These are phyloP conservation scores for Scolopax rusticola DNA, from an alignment of 2,797 vertebrate species.

Conservation along the genomic window DNA sequence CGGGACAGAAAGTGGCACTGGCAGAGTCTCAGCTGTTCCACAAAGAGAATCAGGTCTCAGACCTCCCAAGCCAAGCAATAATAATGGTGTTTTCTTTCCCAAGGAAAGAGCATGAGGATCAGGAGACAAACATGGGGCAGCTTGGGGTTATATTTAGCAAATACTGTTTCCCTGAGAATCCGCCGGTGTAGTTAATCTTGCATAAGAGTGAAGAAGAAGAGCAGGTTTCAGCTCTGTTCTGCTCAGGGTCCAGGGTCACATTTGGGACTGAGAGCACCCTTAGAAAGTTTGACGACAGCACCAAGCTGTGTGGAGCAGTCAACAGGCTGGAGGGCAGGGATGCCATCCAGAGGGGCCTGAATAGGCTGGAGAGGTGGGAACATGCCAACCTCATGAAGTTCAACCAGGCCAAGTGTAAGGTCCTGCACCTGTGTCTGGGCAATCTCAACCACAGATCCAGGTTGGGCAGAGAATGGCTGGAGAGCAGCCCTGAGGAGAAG, in stretches of 20 bases:
- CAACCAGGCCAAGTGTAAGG: too few relatives aligned
- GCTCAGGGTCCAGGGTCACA: not conserved
- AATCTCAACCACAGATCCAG: too few relatives aligned
- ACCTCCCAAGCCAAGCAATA: not conserved
- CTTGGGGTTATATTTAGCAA: not conserved
- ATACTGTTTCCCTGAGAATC: not conserved
- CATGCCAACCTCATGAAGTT: too few relatives aligned
- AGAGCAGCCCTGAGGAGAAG: too few relatives aligned
- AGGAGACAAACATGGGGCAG: not conserved
- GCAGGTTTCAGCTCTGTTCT: not conserved
- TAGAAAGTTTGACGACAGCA: too few relatives aligned
- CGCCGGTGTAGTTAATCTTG: not conserved
- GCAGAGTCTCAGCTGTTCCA: not conserved
- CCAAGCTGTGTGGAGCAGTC: too few relatives aligned
- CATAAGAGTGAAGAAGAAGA: not conserved
- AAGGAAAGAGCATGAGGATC: not conserved
- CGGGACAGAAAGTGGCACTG: not conserved
- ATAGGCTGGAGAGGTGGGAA: too few relatives aligned
- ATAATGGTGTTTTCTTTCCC: not conserved
- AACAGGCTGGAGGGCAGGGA: too few relatives aligned
- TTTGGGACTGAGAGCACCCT: not conserved
- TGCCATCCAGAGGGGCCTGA: too few relatives aligned
- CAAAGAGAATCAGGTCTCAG: not conserved
- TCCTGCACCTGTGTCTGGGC: too few relatives aligned
- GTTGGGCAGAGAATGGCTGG: too few relatives aligned